Conservation (phyloP, 1,140 invertebrate species). For the Venustaconcha ellipsiformis region DNA sequence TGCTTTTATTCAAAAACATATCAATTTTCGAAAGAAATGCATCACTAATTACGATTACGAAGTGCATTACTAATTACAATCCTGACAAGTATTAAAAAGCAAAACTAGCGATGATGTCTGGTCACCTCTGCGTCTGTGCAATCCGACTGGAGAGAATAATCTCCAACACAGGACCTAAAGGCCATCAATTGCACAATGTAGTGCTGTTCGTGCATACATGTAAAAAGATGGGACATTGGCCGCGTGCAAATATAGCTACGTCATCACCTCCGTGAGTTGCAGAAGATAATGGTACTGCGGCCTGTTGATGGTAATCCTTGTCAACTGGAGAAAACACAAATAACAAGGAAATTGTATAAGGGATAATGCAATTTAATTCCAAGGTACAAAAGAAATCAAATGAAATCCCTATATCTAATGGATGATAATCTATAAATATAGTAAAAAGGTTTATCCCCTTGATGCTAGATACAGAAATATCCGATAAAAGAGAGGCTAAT, state of each 20-base stretch:
- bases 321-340: slow-evolving; percentile 35
- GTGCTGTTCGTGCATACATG: slow-evolving; percentile 90
- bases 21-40: too few relatives aligned
- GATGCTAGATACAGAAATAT: too few relatives aligned
- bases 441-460: too few relatives aligned
- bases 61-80: too few relatives aligned
- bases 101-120: not conserved
- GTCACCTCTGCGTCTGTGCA: slow-evolving; percentile 13
- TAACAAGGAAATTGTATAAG: not conserved
- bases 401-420: too few relatives aligned
- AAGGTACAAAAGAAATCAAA: too few relatives aligned
- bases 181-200: slow-evolving; percentile 88
- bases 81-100: too few relatives aligned
- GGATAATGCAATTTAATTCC: too few relatives aligned
- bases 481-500: too few relatives aligned
- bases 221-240: slow-evolving; percentile 88
- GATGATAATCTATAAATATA: too few relatives aligned
- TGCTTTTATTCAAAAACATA: too few relatives aligned
- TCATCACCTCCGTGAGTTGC: slow-evolving; percentile 68
- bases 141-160: slow-evolving; percentile 70
- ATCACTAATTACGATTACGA: too few relatives aligned
- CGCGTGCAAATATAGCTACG: slow-evolving; percentile 70
- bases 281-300: slow-evolving; percentile 76
- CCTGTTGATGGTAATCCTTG: slow-evolving; percentile 58
- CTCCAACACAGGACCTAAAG: slow-evolving; percentile 69